A percentile compares a stretch with the other conserved stretches of the same genome.
These are phyloP conservation scores for Ceratina japonica DNA, from an alignment of 1,140 invertebrate genomes.

Conservation along the genomic window DNA sequence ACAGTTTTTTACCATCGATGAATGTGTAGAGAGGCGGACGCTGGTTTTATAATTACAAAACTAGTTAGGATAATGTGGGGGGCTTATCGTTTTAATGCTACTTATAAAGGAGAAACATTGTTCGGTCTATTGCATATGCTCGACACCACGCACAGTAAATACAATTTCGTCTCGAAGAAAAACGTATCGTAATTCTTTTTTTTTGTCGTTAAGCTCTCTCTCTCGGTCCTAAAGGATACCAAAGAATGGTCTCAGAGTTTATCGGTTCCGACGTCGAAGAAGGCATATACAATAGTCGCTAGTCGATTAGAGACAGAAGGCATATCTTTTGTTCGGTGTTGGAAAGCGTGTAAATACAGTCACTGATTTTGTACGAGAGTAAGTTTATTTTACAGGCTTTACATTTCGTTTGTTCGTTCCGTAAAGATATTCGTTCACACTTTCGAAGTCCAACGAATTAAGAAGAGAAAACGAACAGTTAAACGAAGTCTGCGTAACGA, in stretches of 20 bases:
- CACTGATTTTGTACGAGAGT: slow-evolving; percentile 50
- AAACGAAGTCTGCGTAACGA: not conserved
- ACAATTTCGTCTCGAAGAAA: slow-evolving; percentile 28
- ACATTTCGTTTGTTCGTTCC: slow-evolving; percentile 35
- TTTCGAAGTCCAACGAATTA: not conserved
- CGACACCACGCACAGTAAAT: slow-evolving; percentile 33
- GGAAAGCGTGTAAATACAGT: slow-evolving; percentile 33
- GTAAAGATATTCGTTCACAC: not conserved
- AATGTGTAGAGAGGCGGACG: slow-evolving; percentile 27
- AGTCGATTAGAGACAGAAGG: slow-evolving; percentile 39
- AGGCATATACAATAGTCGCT: slow-evolving; percentile 42
- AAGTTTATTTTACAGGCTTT: slow-evolving; percentile 50
- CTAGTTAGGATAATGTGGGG: slow-evolving; percentile 51
- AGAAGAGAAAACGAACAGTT: slow-evolving; percentile 6
- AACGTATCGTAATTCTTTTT: not conserved
- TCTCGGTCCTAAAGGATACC: slow-evolving; percentile 27
- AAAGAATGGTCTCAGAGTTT: not conserved
- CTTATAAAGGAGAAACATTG: slow-evolving; percentile 40
- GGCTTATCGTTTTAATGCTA: slow-evolving; percentile 41
- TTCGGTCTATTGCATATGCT: slow-evolving; percentile 50
- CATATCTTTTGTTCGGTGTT: slow-evolving; percentile 24
- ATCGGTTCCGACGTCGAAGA: slow-evolving; percentile 12
- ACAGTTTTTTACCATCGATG: slow-evolving; percentile 41
- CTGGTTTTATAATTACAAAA: slow-evolving; percentile 41
- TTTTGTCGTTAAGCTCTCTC: slow-evolving; percentile 38